Base-by-base conservation (phyloP, 2,888 invertebrate genomes). In the Amphipyra berbera region DNA sequence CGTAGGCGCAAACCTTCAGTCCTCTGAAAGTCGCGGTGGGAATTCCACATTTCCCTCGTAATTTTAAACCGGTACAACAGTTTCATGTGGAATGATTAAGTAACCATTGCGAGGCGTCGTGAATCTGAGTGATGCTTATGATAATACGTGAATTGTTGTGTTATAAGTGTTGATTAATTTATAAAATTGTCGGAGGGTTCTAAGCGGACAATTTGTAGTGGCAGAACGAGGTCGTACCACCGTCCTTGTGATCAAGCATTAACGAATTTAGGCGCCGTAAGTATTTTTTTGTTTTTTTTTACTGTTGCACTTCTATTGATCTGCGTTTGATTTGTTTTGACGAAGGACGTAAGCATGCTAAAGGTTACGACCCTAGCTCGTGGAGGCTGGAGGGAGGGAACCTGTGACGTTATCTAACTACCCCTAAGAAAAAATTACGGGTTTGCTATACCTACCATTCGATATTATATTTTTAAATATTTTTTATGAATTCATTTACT, bases 1-100 rank as follows among this genome's bases (percentile, higher is more conserved):
- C 88, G 92, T 91, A 93, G 91, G 90, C 89, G 91, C 89, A 86
- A 87, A 85, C 84, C 85, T 84, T 90, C 90, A 93, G 93, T 94
- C 83, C 84, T 80, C 89, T 89, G 87, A 87, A 89, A 84, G 80
- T 71, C 82, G 82, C 76, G 76, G 81, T 63, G 85, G 76, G 82
- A 81, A 75, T 68, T 63, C 72, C 69, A 82, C 63, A 68, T 73
- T 71, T 76, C 60, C 66, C 59, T 64, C 54, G 64, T 62, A 50
- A 63, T 68, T 57, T 60, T 50, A 54, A 68, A 69, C 82, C 87
- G 85, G 81, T 76, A 74, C 77, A 79, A 78, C 81, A 75, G 74
- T 86, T 85, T 86, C 75, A 87, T 86, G 85, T 87, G 87, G 82
- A 89, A 90, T 91, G 91, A 90, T 93, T 93, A 88, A 92, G 89